Base-by-base conservation (phyloP, 2,888 invertebrate genomes). In the Acanthococcus lagerstroemiae region DNA sequence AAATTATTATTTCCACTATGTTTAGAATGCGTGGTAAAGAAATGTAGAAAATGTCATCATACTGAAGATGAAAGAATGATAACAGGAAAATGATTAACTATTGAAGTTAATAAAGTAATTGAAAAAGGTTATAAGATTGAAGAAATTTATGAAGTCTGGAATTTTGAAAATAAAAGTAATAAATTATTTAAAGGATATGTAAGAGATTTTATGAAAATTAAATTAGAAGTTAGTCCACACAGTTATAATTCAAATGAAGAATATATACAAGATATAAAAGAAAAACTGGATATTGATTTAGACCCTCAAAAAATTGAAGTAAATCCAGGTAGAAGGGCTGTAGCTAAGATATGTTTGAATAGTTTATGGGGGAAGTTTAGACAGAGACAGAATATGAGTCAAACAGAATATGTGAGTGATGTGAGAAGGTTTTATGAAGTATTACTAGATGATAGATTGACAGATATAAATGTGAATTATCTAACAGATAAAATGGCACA, bases 361-460 rank as follows among this genome's bases (percentile, higher is more conserved):
- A 68, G 65, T 50, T 68, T 72, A 45, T 72, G 71, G 72, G 71
- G 69, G 26, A 72, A 72, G 66, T 72, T 72, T 65, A 69, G 68
- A 61, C 69, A 69, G 57, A 45, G 66, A 60, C 45, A 65, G 55
- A 70, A 70, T 69, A 55, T 66, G 58, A 44, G 45, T 17, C 54
- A 80, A 67, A 79, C 80, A 76, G 79, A 55, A 15, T 25, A 50
- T 25, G 48, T 50, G 19, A 26, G 26, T 30, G 58, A 58, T 50
- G 50, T 61, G 50, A 50, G n/a, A 61, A 60, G 46, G 48, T 60
- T 46, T 46, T 45, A 45, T 46, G 48, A 46, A 60, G n/a, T n/a
- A n/a, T n/a, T n/a, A n/a, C n/a, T n/a, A n/a, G n/a, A n/a, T n/a
- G n/a, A n/a, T n/a, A n/a, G n/a, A n/a, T n/a, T n/a, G n/a, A n/a